Base-by-base conservation (phyloP, 2,888 invertebrate species). In the Tuberolachnus salignus region DNA sequence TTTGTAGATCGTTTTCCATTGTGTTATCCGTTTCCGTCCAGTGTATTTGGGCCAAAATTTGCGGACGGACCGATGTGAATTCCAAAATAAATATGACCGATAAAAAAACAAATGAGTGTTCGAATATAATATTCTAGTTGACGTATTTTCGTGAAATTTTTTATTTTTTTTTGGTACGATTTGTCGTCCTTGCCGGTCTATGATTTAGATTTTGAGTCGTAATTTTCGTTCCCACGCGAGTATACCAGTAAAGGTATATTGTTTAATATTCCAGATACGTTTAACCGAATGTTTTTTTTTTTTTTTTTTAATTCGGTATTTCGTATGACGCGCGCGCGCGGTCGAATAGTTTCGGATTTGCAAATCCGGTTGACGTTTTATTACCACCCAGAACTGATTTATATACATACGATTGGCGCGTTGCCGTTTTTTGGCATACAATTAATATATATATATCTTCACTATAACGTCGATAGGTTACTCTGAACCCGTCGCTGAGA, bases 381-480 rank as follows among this genome's bases (percentile, higher is more conserved):
- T 34, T 34, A 53, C 73, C 73, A 64, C 73, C 63, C 73, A 73
- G 73, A 73, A 73, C 63, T 73, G 63, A 42, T 64, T 73, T 73
- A 42, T 42, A 42, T 21, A 49, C 61, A 61, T 61, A 64, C 51
- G 73, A 42, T 51, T 19, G 0, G 19, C 34, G 14, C 61, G 19
- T 69, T 44, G 14, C 13, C 14, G 34, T 34, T 34, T 34, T 34
- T 34, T 34, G 3, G 34, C 34, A 34, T 34, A 34, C 6, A 34
- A 34, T 34, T 34, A 34, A 34, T 34, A 4, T 34, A 34, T 34
- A 34, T 34, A 6, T 34, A 34, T 34, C 3, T 34, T 34, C 6
- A 34, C n/a, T 34, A 34, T 34, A 4, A 4, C 34, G 34, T 34
- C 6, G 3, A 34, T 34, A 34, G n/a, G n/a, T n/a, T n/a, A n/a